Evolutionary conservation across 2,888 invertebrate genomes (phyloP), one percentile per base, ranked within the genome.

Genomic region (Zelleria hepariella): DNA sequence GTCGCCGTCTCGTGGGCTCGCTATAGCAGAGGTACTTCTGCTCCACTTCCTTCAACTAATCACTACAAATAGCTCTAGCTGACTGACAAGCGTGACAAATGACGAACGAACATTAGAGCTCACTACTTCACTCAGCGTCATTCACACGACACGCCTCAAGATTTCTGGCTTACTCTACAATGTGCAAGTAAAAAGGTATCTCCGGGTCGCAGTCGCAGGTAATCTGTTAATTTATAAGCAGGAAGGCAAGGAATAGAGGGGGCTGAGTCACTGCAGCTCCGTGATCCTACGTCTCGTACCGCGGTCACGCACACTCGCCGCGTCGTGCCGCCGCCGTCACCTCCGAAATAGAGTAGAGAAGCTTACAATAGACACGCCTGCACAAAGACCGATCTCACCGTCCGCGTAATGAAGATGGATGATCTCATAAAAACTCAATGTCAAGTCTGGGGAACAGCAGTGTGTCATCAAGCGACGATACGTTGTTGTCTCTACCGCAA

Each of bases 271-370:
- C 54, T 25, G 26, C 15, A 25, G 10, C 26, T 27, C 32, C 32
- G 10, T 42, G 32, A 15, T 42, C n/a, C n/a, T 10, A 15, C 32
- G 26, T 27, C 56, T 10, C 8, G 6, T 10, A 24, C 24, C 25
- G 15, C 57, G 47, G 57, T 24, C 47, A 15, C 57, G 21, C 42
- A 18, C 48, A 20, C 27, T 42, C 7, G 18, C 27, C 20, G 20
- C 56, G 56, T 56, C 42, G 15, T 6, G 32, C 7, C 15, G 32
- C 21, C 47, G 32, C 20, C 55, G 60, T n/a, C n/a, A n/a, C 52
- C 23, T 78, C 85, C 80, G 73, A 86, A 87, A 86, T 87, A 86
- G 86, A 87, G 76, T 87, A 86, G 86, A 87, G 76, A 79, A 74
- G 70, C 71, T 75, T 73, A 68, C 63, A 58, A 72, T 65, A 59